Evolutionary conservation across 2,797 vertebrate genomes (phyloP), one percentile per base, ranked within the genome.

Genomic region (Tapera naevia): DNA sequence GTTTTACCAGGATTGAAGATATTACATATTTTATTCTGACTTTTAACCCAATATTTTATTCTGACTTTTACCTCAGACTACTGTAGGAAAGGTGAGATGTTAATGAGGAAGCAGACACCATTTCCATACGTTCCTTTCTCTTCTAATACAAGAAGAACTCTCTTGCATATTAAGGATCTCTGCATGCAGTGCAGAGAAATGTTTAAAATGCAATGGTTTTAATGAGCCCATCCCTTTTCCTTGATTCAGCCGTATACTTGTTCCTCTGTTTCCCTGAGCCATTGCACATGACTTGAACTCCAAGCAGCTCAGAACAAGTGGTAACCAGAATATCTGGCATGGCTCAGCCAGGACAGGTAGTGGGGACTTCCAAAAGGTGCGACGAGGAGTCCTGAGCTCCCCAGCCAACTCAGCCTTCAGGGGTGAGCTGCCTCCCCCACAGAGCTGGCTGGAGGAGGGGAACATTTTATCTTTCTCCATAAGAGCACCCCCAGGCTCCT

Each of bases 401-500:
- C 37, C 1, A 4, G 12, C 46, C 57, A 46, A 72, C 58, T 33
- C 72, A 41, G 25, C 22, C 14, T 65, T 66, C 33, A 53, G 17
- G 69, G 54, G 33, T 9, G 41, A 78, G 65, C 70, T 69, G 28
- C 56, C 17, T 54, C 5, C 4, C 33, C 73, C 23, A 43, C 3
- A 4, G 35, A 64, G 50, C 37, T 72, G 86, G 24, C 48, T n/a
- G 60, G 24, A 65, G 28, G 27, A 51, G 48, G 27, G n/a, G 1
- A 33, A 2, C 8, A 56, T 58, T 62, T 70, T 1, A 2, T 30
- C 65, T 22, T 41, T 33, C 61, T 67, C 64, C 3, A 0, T 37
- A 12, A 15, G 14, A 71, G 66, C 41, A n/a, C 46, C 28, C 35
- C 48, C 57, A 12, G 33, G 22, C 50, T 57, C 9, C 41, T 56